Conservation (phyloP, 2,888 invertebrate genomes). For the Scaeva pyrastri region DNA sequence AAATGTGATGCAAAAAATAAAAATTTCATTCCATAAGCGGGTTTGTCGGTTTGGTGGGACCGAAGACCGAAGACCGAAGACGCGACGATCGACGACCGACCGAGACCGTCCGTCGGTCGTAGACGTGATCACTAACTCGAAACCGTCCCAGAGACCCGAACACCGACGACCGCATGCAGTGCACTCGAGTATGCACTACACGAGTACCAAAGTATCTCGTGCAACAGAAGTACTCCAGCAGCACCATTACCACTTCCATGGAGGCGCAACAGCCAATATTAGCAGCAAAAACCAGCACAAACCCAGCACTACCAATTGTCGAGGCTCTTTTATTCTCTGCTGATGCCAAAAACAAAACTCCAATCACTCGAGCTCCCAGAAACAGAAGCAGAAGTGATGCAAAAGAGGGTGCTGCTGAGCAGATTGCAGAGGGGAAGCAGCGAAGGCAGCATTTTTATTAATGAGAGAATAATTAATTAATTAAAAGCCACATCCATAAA, state of each 20-base stretch:
- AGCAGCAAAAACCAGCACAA: slow-evolving; percentile 1
- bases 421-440: neutral
- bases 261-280: slow-evolving; percentile 23
- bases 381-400: neutral
- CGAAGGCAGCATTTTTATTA: slow-evolving; percentile 72
- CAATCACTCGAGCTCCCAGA: slow-evolving; percentile 15
- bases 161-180: slow-evolving; percentile 64
- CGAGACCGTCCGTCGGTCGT: slow-evolving; percentile 22
- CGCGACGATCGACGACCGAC: slow-evolving; percentile 1
- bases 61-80: no score
- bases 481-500: slow-evolving; percentile 76
- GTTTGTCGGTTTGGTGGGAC: slow-evolving; percentile 22
- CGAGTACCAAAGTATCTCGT: slow-evolving; percentile 64
- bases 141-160: slow-evolving; percentile 41
- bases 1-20: slow-evolving; percentile 60
- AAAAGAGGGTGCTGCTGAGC: slow-evolving; percentile 2
- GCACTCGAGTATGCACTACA: slow-evolving; percentile 71
- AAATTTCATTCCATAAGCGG: slow-evolving; percentile 73
- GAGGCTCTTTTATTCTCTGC: slow-evolving; percentile 49
- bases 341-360: slow-evolving; percentile 64
- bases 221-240: slow-evolving; percentile 68
- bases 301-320: slow-evolving; percentile 52
- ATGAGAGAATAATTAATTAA: slow-evolving; percentile 76
- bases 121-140: slow-evolving; percentile 71
- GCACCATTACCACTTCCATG: slow-evolving; percentile 45